Evolutionary conservation across 2,797 vertebrate species (phyloP).

Genomic region (Pangasius krempfi): DNA sequence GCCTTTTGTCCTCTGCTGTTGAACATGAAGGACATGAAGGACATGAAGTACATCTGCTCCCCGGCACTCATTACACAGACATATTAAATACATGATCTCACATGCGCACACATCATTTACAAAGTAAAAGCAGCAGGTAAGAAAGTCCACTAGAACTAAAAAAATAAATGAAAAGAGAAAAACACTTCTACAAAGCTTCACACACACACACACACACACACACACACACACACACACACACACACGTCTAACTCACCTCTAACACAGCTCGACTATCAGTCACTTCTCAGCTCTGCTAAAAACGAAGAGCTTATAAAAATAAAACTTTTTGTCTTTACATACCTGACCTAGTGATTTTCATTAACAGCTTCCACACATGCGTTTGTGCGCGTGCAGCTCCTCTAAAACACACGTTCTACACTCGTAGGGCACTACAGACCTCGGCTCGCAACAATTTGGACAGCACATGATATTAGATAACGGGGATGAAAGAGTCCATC

Average conservation of each 20-base stretch:
- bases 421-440: not conserved
- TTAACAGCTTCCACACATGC: constrained; percentile 71
- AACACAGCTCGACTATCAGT: not conserved
- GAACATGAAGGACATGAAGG: constrained; percentile 54
- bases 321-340: constrained; percentile 61
- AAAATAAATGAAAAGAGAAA: constrained; percentile 7
- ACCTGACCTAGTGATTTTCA: constrained; percentile 71
- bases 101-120: constrained; percentile 83
- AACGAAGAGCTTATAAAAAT: constrained; percentile 73
- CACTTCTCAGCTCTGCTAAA: constrained; percentile 41
- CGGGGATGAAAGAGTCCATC: not conserved
- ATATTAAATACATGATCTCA: constrained; percentile 77
- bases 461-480: not conserved
- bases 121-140: constrained; percentile 78
- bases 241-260: constrained; percentile 8
- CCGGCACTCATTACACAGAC: constrained; percentile 81
- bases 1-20: constrained; percentile 30
- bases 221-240: constrained; percentile 8
- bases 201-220: constrained; percentile 12
- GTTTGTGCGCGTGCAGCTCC: constrained; percentile 60
- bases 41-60: constrained; percentile 45
- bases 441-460: not conserved
- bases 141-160: constrained; percentile 71
- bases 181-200: constrained; percentile 21
- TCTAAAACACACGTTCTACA: constrained; percentile 11